These are phyloP conservation scores for Ara ararauna DNA, from an alignment of 2,797 vertebrate species.

Conservation along the genomic window DNA sequence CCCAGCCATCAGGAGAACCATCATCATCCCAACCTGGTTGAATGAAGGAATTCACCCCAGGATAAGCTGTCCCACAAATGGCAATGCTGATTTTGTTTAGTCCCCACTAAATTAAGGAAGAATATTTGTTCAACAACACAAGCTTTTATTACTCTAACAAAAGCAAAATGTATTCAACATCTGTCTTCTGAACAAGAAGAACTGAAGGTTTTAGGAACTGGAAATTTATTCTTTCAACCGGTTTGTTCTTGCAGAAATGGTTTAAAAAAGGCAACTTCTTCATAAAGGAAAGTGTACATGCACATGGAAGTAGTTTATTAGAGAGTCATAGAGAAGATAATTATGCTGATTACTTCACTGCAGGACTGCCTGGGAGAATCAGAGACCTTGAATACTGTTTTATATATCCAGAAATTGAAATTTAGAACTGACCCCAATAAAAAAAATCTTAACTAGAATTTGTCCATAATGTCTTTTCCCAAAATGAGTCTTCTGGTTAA, in stretches of 20 bases:
- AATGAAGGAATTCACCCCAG: accelerated
- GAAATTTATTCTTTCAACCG: neutral
- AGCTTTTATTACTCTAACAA: neutral
- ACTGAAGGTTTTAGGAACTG: neutral
- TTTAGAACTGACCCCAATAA: neutral
- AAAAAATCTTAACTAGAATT: neutral
- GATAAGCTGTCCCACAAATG: neutral
- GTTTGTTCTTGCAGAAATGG: neutral
- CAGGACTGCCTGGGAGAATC: neutral
- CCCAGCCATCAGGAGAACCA: neutral
- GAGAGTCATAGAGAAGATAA: neutral
- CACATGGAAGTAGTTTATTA: neutral
- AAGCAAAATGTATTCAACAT: neutral
- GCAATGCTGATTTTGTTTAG: neutral
- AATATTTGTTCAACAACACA: neutral
- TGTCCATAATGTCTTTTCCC: neutral
- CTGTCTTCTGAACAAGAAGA: neutral
- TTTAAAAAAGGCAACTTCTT: neutral
- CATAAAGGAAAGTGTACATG: neutral
- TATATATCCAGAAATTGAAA: neutral
- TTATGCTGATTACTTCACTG: neutral
- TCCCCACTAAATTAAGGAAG: neutral
- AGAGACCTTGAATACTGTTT: neutral
- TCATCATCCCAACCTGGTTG: accelerated
- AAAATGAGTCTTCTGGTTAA: neutral